A percentile compares a stretch with the other conserved stretches of the same genome.
Conservation (phyloP, 2,113 vertebrate genomes). For the Lanius ludovicianus region DNA sequence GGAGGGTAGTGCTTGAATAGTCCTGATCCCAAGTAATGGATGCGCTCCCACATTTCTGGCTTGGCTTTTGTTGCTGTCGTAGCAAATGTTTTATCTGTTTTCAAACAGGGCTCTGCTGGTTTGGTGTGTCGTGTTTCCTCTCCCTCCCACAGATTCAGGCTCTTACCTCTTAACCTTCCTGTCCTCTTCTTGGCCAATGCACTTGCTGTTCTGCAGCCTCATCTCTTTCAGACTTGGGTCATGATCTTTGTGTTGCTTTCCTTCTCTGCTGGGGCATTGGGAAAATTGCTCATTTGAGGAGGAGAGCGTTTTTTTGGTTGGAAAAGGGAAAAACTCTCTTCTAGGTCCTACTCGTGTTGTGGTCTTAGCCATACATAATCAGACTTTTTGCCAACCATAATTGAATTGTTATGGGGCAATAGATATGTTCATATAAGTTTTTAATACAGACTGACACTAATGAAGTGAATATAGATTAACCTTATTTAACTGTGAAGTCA, state of each 20-base stretch:
- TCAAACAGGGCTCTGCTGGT: neutral
- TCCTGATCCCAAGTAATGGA: neutral
- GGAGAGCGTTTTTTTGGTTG: neutral
- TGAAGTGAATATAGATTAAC: neutral
- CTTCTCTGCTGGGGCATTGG: neutral
- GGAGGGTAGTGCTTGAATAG: neutral
- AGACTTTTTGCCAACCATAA: neutral
- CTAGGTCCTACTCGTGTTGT: accelerated
- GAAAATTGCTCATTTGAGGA: neutral
- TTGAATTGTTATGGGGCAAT: neutral
- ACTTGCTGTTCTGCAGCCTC: neutral
- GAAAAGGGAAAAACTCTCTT: neutral
- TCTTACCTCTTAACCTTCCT: neutral
- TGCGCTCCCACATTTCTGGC: neutral
- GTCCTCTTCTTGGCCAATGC: neutral
- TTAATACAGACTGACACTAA: neutral
- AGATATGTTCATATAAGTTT: neutral
- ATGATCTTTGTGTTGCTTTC: neutral
- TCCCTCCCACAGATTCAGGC: neutral
- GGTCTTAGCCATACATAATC: neutral
- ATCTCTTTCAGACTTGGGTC: neutral
- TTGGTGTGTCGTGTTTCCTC: neutral
- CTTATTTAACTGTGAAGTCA: neutral
- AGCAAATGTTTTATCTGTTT: neutral
- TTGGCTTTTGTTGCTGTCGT: neutral